Percentiles rank a stretch among this genome's conserved stretches.
Evolutionary conservation across 2,113 vertebrate genomes (phyloP).

Genomic region (Hippocampus guttulatus): DNA sequence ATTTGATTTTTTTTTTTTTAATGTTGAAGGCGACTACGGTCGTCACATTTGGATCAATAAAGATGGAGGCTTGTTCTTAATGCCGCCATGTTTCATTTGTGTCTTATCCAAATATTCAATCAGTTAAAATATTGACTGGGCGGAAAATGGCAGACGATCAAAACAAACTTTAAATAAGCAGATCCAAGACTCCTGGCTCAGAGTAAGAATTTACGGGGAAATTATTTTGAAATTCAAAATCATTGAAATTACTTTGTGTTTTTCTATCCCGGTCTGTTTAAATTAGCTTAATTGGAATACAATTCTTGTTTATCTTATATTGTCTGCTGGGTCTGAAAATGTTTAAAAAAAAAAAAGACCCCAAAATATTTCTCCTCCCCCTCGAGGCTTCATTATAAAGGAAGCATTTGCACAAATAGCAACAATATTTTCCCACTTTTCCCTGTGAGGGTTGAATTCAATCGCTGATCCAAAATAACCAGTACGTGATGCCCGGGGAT

Average conservation of each 20-base stretch:
- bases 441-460: not conserved
- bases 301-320: conserved; percentile 9
- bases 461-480: conserved; percentile 6
- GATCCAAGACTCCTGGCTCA: not conserved
- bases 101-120: not conserved
- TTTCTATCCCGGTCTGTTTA: not conserved
- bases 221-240: not conserved
- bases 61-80: not conserved
- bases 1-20: not conserved
- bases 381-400: conserved; percentile 24
- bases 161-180: not conserved
- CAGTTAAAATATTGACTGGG: not conserved
- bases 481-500: not conserved
- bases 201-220: not conserved
- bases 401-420: conserved; percentile 6
- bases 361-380: not conserved
- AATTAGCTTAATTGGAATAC: not conserved
- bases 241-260: not conserved
- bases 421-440: not conserved
- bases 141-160: not conserved
- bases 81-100: not conserved
- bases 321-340: not conserved
- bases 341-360: not conserved
- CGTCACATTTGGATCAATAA: not conserved
- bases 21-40: not conserved